A percentile compares a stretch with the other conserved stretches of the same genome.
These are phyloP conservation scores for Margarornis squamiger DNA, from an alignment of 2,797 vertebrate genomes.

Conservation along the genomic window DNA sequence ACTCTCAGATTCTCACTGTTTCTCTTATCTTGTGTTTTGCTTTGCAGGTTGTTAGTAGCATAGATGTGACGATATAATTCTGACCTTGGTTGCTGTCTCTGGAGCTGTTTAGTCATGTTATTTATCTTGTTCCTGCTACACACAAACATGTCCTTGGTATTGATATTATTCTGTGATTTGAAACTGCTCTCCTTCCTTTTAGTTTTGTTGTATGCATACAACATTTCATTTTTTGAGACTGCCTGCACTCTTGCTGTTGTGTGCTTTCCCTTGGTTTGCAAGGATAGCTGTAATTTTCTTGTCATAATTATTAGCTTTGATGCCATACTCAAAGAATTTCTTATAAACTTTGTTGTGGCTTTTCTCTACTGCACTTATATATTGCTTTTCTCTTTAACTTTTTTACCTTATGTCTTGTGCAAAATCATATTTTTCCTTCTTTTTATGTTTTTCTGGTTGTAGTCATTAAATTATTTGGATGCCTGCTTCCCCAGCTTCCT, in stretches of 20 bases:
- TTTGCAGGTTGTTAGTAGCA: background rate
- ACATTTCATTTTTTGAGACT: background rate
- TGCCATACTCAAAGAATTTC: background rate
- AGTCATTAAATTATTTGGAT: background rate
- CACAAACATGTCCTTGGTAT: background rate
- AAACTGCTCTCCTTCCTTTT: background rate
- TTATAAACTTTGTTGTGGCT: background rate
- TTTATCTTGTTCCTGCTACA: background rate
- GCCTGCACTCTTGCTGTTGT: background rate
- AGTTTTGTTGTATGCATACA: background rate
- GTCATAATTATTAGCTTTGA: background rate
- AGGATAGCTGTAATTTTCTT: background rate
- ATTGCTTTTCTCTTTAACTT: background rate
- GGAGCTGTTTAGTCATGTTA: background rate
- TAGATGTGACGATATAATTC: background rate
- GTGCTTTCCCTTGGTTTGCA: background rate
- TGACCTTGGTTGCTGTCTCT: background rate
- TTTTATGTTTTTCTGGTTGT: background rate
- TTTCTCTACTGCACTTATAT: background rate
- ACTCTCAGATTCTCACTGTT: background rate
- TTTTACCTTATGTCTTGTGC: background rate
- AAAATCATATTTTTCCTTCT: background rate
- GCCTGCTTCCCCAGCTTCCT: background rate
- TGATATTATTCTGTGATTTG: constrained; percentile 1
- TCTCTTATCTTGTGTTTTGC: background rate